Evolutionary conservation across 2,113 vertebrate genomes (phyloP).

Genomic region (Gorsachius goisagi): DNA sequence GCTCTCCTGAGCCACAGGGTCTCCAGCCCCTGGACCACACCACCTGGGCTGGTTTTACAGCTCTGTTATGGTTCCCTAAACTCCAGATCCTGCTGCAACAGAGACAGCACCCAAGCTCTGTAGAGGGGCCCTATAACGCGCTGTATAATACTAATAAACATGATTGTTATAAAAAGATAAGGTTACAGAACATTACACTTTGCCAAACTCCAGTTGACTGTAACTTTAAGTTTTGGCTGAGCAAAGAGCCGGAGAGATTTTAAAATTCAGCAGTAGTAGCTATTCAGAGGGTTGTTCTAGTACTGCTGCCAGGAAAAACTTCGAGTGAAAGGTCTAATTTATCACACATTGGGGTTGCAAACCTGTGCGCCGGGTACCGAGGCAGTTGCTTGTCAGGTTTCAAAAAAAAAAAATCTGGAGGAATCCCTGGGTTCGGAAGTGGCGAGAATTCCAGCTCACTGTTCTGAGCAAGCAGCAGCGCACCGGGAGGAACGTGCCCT

Average conservation of each 20-base stretch:
- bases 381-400: conserved; percentile 14
- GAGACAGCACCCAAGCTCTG: neutral
- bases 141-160: conserved; percentile 38
- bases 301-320: conserved; percentile 84
- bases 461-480: neutral
- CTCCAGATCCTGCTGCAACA: neutral
- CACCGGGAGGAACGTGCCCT: neutral
- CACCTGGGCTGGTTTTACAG: neutral
- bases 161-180: conserved; percentile 54
- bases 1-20: neutral
- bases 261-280: conserved; percentile 75
- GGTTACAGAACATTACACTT: conserved; percentile 14
- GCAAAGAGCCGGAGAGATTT: conserved; percentile 69
- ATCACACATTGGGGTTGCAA: conserved; percentile 72
- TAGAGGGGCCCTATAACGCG: neutral
- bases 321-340: conserved; percentile 83
- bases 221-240: conserved; percentile 61
- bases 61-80: neutral
- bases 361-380: conserved; percentile 48
- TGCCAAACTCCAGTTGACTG: conserved; percentile 47
- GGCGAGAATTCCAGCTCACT: neutral
- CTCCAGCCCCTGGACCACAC: neutral
- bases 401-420: neutral
- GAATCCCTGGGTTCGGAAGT: conserved; percentile 31
- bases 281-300: conserved; percentile 68